Evolutionary conservation across 2,888 invertebrate genomes (phyloP), one percentile per base, ranked within the genome.

Genomic region (Drosophila merina): DNA sequence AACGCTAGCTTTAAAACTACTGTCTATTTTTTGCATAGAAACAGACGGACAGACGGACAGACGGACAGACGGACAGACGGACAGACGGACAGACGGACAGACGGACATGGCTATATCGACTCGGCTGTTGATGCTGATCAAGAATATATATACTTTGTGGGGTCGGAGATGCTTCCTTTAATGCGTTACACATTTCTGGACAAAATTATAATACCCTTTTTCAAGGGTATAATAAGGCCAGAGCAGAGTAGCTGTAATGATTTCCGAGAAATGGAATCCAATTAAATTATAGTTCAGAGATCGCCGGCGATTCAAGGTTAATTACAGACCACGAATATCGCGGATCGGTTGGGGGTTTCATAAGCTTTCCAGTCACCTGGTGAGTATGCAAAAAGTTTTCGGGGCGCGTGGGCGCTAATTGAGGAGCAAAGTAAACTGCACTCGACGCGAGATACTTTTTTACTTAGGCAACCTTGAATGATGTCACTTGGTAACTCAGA

Each of bases 391-490:
- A 57, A 64, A 60, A 5, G 10, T 40, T 14, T 5, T 12, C 20
- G 14, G 28, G 44, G 63, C 54, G 68, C 57, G 64, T 69, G 64
- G 70, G 64, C 57, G 70, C 70, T 66, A 69, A 66, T 66, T 56
- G 64, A 56, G 70, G 57, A 66, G 48, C 70, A 20, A 56, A 62
- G 60, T 62, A 48, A 64, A 62, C 40, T 63, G 62, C 64, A 55
- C 38, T 51, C 12, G n/a, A 38, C n/a, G 25, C 8, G 25, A 38
- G 36, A 31, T 38, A 68, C 36, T 20, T 38, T 60, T 14, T 12
- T 58, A 33, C 12, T 40, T 12, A 1, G 47, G 56, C 74, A 86
- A 79, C 81, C 81, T 88, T 81, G 86, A 83, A 69, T 51, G 54
- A 47, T 68, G 84, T 88, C 86, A 86, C 66, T 74, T 75, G 67